A percentile compares a stretch with the other conserved stretches of the same genome.
These are phyloP conservation scores for Lobophora halterata DNA, from an alignment of 2,888 invertebrate species.

Conservation along the genomic window DNA sequence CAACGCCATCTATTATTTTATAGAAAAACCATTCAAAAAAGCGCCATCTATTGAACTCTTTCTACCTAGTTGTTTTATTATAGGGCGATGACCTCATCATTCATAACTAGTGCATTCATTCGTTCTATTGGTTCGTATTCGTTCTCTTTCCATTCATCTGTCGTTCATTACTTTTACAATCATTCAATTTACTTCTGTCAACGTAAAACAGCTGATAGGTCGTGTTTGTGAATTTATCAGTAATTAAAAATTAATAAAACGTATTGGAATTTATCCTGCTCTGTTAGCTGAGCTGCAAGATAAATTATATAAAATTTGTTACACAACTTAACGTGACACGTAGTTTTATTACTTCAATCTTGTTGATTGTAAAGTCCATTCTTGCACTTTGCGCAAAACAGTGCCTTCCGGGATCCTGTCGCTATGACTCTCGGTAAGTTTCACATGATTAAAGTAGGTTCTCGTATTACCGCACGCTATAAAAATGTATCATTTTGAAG, in stretches of 20 bases:
- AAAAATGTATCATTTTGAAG: too few relatives aligned
- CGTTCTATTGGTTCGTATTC: conserved; percentile 4
- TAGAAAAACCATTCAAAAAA: neutral
- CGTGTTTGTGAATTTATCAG: conserved; percentile 10
- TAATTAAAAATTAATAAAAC: too few relatives aligned
- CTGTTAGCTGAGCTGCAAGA: too few relatives aligned
- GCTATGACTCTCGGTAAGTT: conserved; percentile 41
- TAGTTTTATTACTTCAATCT: too few relatives aligned
- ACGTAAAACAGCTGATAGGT: conserved; percentile 34
- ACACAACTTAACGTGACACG: too few relatives aligned
- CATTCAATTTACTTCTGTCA: conserved; percentile 25
- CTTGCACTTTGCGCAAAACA: conserved; percentile 11
- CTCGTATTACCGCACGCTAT: too few relatives aligned
- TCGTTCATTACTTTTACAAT: too few relatives aligned
- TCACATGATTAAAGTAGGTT: neutral
- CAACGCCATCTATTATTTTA: neutral
- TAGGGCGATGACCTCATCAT: conserved; percentile 6
- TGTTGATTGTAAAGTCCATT: conserved; percentile 14
- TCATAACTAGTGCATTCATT: conserved; percentile 8
- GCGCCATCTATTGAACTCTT: conserved; percentile 17
- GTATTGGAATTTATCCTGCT: too few relatives aligned
- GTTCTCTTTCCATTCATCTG: neutral
- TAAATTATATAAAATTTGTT: too few relatives aligned
- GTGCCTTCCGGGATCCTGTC: conserved; percentile 8
- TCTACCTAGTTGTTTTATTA: too few relatives aligned